phyloP scores from a whole-genome alignment of 2,113 vertebrate species.

The Urocitellus parryii region DNA sequence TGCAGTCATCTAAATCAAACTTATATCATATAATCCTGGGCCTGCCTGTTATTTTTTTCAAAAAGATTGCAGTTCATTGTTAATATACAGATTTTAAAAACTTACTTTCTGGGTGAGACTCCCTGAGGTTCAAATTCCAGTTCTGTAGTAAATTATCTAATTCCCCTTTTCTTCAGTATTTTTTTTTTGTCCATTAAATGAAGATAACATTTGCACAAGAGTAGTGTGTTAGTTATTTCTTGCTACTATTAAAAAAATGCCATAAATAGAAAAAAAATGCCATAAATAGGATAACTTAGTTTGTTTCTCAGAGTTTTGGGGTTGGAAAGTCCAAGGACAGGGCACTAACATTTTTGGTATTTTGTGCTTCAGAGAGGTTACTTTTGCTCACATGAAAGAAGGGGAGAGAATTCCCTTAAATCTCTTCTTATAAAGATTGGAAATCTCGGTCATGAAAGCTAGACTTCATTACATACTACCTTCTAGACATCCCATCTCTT shows the following conservation, averaged over 20 bases:
- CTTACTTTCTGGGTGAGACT: neutral
- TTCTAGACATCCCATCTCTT: neutral
- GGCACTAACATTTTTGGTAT: neutral
- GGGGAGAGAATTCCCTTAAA: neutral
- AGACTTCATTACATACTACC: neutral
- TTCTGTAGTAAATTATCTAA: neutral
- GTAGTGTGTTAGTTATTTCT: neutral
- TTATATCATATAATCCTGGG: neutral
- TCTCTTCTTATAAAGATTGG: neutral
- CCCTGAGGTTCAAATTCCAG: neutral
- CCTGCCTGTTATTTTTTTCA: neutral
- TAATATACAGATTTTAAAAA: neutral
- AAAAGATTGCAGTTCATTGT: neutral
- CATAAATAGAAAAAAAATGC: neutral
- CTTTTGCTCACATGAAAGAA: no score
- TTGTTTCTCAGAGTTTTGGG: neutral
- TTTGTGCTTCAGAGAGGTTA: neutral
- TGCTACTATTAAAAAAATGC: neutral
- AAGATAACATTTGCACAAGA: neutral
- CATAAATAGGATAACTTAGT: neutral
- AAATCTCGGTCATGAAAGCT: neutral
- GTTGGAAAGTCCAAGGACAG: neutral
- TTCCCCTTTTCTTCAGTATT: neutral
- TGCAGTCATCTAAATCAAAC: neutral
- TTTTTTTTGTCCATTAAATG: neutral